A percentile compares a stretch with the other conserved stretches of the same genome.
Conservation (phyloP, 2,888 invertebrate genomes). For the Polyommatus icarus region DNA sequence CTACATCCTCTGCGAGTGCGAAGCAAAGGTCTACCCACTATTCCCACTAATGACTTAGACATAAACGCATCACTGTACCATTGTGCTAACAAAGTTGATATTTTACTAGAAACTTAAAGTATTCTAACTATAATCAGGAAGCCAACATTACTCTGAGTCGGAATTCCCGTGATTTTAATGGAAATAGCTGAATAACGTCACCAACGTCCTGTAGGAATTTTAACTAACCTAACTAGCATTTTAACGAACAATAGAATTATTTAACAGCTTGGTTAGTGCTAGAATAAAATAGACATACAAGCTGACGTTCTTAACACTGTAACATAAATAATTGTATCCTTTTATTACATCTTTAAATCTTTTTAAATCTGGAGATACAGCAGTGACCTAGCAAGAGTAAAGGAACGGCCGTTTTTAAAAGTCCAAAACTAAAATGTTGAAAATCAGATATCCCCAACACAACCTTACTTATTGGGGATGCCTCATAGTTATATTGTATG, state of each 20-base stretch:
- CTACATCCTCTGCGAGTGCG: too few species aligned
- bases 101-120: neutral
- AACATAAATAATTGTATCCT: neutral
- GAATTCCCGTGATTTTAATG: slow-evolving; percentile 12
- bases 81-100: neutral
- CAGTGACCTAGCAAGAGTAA: too few species aligned
- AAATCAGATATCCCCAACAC: too few species aligned
- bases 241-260: slow-evolving; percentile 17
- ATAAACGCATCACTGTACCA: neutral
- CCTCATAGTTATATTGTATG: too few species aligned
- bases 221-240: neutral
- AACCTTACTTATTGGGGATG: too few species aligned
- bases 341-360: neutral
- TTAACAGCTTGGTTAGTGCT: neutral
- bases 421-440: too few species aligned
- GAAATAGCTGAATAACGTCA: neutral
- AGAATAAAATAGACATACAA: neutral
- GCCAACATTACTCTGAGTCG: neutral
- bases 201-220: slow-evolving; percentile 8
- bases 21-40: too few species aligned
- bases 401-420: too few species aligned
- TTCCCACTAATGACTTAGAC: too few species aligned
- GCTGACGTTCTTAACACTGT: neutral
- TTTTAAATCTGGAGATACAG: too few species aligned
- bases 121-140: neutral